A percentile compares a stretch with the other conserved stretches of the same genome.
Conservation (phyloP, 2,797 vertebrate genomes). For the Karalla daura region DNA sequence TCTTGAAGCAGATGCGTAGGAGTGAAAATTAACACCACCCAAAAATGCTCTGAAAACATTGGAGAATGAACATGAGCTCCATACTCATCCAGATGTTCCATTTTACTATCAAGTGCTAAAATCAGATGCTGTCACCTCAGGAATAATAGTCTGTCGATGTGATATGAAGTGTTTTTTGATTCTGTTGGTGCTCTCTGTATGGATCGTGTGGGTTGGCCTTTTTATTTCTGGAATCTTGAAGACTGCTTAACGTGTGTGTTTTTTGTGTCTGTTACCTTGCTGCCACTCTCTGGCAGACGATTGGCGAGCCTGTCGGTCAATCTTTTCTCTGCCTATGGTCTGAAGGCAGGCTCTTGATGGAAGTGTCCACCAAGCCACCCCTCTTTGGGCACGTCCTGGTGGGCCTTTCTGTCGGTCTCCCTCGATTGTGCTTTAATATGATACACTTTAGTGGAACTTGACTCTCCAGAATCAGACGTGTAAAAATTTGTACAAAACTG, state of each 20-base stretch:
- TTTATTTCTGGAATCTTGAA: constrained; percentile 82
- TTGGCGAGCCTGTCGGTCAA: constrained; percentile 42
- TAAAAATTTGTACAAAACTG: constrained; percentile 93
- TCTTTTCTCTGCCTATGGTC: constrained; percentile 57
- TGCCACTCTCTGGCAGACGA: constrained; percentile 60
- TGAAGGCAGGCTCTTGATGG: constrained; percentile 48
- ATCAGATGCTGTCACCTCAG: constrained; percentile 85
- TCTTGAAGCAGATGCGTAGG: constrained; percentile 1
- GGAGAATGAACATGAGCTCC: constrained; percentile 37
- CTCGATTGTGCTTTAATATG: constrained; percentile 86
- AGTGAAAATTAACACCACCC: constrained; percentile 9
- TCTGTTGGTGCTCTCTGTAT: constrained; percentile 80
- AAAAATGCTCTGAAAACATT: constrained; percentile 31
- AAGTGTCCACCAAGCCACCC: constrained; percentile 36
- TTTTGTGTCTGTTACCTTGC: constrained; percentile 66
- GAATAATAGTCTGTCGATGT: constrained; percentile 79
- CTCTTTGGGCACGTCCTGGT: constrained; percentile 40
- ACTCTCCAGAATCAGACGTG: constrained; percentile 86
- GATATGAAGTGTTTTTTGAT: constrained; percentile 82
- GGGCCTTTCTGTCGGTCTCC: constrained; percentile 72
- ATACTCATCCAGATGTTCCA: constrained; percentile 45
- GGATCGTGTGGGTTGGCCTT: constrained; percentile 80
- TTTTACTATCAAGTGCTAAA: constrained; percentile 75
- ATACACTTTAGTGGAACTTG: constrained; percentile 89
- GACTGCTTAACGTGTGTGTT: constrained; percentile 78